Conservation (phyloP, 1,140 invertebrate genomes). For the Wasmannia auropunctata region DNA sequence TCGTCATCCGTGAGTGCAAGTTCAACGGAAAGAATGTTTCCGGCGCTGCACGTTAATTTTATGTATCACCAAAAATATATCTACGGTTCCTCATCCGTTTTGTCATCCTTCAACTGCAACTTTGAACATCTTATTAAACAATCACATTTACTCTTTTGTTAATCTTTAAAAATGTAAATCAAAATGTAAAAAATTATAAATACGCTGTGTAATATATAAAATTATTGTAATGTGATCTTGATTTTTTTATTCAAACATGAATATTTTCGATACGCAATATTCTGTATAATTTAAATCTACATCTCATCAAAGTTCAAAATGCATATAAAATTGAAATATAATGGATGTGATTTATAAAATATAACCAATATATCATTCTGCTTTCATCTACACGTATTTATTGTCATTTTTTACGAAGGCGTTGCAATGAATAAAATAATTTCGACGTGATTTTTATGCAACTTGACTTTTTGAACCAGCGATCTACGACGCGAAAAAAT, state of each 20-base stretch:
- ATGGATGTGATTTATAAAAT: not conserved
- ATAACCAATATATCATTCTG: not conserved
- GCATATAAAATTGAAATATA: not conserved
- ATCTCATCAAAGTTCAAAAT: not conserved
- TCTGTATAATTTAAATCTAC: not conserved
- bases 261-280: not conserved
- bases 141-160: not conserved
- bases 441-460: not conserved
- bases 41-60: not conserved
- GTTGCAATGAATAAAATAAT: constrained; percentile 2
- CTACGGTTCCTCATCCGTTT: not conserved
- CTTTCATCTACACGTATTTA: not conserved
- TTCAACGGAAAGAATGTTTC: constrained; percentile 22
- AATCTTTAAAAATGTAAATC: not conserved
- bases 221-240: not conserved
- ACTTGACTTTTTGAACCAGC: not conserved
- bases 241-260: not conserved
- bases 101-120: not conserved
- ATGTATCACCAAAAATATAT: not conserved
- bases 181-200: not conserved
- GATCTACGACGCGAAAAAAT: not conserved
- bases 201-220: not conserved
- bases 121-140: not conserved
- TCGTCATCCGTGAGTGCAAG: constrained; percentile 23
- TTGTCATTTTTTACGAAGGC: not conserved